Evolutionary conservation across 2,888 invertebrate species (phyloP), one percentile per base, ranked within the genome.

Genomic region (Cynaeus angustus): DNA sequence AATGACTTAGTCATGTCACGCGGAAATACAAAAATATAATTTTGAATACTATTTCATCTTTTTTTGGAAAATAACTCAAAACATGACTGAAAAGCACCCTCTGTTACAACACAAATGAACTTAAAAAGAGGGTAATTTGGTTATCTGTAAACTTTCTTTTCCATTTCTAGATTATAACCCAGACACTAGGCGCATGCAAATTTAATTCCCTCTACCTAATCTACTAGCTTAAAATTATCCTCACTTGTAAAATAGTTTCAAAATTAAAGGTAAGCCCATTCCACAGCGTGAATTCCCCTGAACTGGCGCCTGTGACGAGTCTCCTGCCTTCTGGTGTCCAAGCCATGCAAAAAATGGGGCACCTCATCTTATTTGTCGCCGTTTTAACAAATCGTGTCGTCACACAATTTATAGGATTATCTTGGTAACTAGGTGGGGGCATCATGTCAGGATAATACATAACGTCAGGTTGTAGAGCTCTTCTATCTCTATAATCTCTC

Each of bases 231-330:
- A 59, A 68, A 64, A 21, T 21, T 21, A 21, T 26, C 33, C 83
- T 80, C 85, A 95, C 96, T 91, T 99, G 99, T 53, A 99, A 88
- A 85, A 99, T 99, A n/a, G 99, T 99, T 88, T 99, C 99, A 87
- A 99, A 99, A 87, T 99, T 99, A 86, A 99, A 99, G n/a, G 99
- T 99, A 26, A 99, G 89, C 28, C 99, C 99, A 88, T 99, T 99
- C 99, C 99, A 99, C 1, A 99, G 87, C 0, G 99, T 99, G 83
- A 99, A 99, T 86, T 99, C 99, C 46, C 99, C 99, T 65, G 98
- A 98, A 26, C 99, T 99, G 14, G 99, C 99, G 7, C 99, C 99
- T 0, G 99, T 99, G 4, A 99, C 96, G 71, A 99, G 88, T 76
- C 99, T 91, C 74, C 99, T 90, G 9, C 99, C 99, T 86, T 99